Base-by-base conservation (phyloP, 2,888 invertebrate species). In the Athetis lepigone region DNA sequence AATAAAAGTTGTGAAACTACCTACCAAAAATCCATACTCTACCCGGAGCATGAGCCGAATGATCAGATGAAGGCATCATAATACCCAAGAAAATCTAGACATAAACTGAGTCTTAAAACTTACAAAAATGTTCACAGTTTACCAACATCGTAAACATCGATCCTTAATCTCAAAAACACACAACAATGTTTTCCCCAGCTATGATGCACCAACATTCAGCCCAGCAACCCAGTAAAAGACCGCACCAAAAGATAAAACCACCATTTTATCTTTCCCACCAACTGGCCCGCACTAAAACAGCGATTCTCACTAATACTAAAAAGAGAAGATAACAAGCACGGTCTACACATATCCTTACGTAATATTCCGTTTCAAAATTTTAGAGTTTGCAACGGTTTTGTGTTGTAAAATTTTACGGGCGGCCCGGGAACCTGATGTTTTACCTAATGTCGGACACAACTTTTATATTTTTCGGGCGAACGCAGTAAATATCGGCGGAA, bases 351-450 rank as follows among this genome's bases (percentile, higher is more conserved):
- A 68, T 56, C 62, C 57, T 61, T 64, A 60, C 46, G 64, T 69
- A 69, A 75, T 69, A 78, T 66, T 62, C 39, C 59, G 65, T 61
- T 65, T 76, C 43, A 67, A 78, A 73, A 72, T 77, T 79, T 75
- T 73, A 58, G 70, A 79, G 73, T 83, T 77, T 72, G 60, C 70
- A 69, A 68, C 70, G 76, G 84, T 79, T 83, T 80, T 68, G 71
- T 68, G 83, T 67, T 74, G 79, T 86, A 82, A 86, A 86, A 86
- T 85, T 85, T 85, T 82, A 84, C 69, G 80, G 61, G 40, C 46
- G 40, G 50, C 37, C 27, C 50, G 60, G 50, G 62, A 61, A 46
- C 65, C 21, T 46, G 33, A 59, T 70, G 70, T 65, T 51, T 47
- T 59, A 54, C 58, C 37, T 49, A 33, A 55, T 63, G 70, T 56